Percentiles rank a stretch among this genome's conserved stretches.
These are phyloP conservation scores for Oasisia sp. DNA, from an alignment of 2,888 invertebrate species.

Conservation along the genomic window DNA sequence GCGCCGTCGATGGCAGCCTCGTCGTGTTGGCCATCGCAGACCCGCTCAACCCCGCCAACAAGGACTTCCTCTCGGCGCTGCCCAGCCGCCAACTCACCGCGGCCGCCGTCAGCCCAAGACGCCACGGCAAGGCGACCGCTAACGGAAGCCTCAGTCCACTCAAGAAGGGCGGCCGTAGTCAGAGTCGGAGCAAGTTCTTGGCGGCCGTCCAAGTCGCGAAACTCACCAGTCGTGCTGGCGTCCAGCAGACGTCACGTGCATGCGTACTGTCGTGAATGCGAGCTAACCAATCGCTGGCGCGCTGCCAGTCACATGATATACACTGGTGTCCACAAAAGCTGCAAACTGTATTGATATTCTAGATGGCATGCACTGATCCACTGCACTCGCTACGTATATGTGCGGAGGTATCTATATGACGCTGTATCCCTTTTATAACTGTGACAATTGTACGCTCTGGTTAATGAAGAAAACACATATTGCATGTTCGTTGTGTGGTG, in stretches of 20 bases:
- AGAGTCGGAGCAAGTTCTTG: constrained; percentile 53
- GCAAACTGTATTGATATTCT: too few species aligned
- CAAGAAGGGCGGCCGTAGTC: constrained; percentile 41
- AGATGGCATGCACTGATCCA: too few species aligned
- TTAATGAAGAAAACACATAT: background rate
- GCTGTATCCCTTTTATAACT: background rate
- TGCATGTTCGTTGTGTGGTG: background rate
- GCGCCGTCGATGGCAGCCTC: constrained; percentile 92
- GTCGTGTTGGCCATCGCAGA: constrained; percentile 87
- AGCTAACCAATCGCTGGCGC: background rate
- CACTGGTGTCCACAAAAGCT: background rate
- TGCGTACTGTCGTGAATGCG: constrained; percentile 17
- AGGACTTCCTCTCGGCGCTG: background rate
- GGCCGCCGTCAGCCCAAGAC: background rate
- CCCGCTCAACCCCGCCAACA: constrained; percentile 21
- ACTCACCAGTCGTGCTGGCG: constrained; percentile 38
- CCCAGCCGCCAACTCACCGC: background rate
- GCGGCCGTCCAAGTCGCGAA: constrained; percentile 43
- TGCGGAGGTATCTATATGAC: too few species aligned
- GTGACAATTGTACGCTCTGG: background rate
- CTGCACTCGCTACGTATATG: too few species aligned
- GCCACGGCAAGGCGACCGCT: background rate
- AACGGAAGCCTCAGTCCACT: constrained; percentile 6
- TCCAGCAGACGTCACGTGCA: constrained; percentile 22
- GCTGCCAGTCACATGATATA: background rate